Evolutionary conservation across 2,888 invertebrate genomes (phyloP).

Genomic region (Steinernema carpocapsae): DNA sequence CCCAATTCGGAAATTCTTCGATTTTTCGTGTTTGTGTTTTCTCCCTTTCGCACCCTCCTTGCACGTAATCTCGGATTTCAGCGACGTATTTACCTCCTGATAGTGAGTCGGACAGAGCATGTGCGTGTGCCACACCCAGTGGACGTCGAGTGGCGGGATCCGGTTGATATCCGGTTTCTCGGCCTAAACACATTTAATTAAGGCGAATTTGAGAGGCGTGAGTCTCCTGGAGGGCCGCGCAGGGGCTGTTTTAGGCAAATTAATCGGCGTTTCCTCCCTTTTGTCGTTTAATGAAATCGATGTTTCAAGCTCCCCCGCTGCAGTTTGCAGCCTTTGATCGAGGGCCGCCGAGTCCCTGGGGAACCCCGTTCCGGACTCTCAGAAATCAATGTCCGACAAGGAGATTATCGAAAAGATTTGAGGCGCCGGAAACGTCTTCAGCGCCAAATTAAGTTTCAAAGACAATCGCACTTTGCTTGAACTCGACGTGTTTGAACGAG

Average conservation of each 20-base stretch:
- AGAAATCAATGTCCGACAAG: conserved; percentile 6
- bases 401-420: conserved; percentile 14
- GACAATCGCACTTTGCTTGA: conserved; percentile 12
- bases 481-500: not conserved
- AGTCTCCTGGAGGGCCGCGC: not conserved
- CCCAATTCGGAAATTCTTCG: too few species aligned
- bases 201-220: conserved; percentile 22
- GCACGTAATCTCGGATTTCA: conserved; percentile 2
- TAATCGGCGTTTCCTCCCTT: not conserved
- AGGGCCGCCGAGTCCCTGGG: not conserved
- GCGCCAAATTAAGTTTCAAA: conserved; percentile 26
- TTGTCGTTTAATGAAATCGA: too few species aligned
- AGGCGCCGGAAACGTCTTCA: not conserved
- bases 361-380: conserved; percentile 5
- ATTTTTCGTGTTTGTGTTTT: too few species aligned
- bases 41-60: not conserved
- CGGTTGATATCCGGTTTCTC: conserved; percentile 62
- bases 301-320: too few species aligned
- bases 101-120: conserved; percentile 58
- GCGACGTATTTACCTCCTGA: conserved; percentile 49
- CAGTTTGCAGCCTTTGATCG: too few species aligned
- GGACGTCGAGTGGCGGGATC: conserved; percentile 72
- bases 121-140: conserved; percentile 72
- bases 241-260: not conserved
- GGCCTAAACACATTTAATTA: conserved; percentile 47